A percentile compares a stretch with the other conserved stretches of the same genome.
Evolutionary conservation across 2,113 vertebrate genomes (phyloP).

Genomic region (Sialia sialis): DNA sequence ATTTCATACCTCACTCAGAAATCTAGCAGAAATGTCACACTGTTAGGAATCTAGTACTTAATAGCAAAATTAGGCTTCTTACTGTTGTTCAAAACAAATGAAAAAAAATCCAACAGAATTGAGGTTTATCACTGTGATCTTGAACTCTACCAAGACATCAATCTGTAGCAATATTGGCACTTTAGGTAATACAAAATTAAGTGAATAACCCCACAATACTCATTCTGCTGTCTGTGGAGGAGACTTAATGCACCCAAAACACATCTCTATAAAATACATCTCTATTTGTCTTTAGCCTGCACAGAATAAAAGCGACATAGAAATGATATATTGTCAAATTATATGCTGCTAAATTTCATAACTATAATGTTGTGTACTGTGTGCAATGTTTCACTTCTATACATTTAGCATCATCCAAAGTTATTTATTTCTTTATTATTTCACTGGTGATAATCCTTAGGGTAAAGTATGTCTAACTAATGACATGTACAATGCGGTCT

Average conservation of each 20-base stretch:
- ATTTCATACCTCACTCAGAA: not conserved
- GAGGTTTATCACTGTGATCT: not conserved
- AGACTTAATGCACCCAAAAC: constrained; percentile 4
- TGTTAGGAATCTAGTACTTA: not conserved
- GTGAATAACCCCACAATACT: constrained; percentile 2
- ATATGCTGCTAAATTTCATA: constrained; percentile 23
- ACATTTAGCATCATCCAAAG: not conserved
- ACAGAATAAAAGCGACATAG: constrained; percentile 18
- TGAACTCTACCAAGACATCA: not conserved
- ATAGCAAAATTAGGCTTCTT: not conserved
- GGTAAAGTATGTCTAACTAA: not conserved
- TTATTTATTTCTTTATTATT: not conserved
- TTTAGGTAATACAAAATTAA: constrained; percentile 24
- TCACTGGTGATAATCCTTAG: not conserved
- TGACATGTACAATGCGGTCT: not conserved
- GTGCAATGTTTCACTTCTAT: not conserved
- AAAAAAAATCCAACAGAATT: not conserved
- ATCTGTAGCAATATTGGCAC: constrained; percentile 1
- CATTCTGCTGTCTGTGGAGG: not conserved
- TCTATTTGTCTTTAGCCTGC: constrained; percentile 23
- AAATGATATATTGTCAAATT: constrained; percentile 34
- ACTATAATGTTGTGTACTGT: not conserved
- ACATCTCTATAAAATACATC: not conserved
- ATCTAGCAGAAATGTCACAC: not conserved
- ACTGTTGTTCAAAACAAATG: not conserved